phyloP scores from a whole-genome alignment of 2,888 invertebrate species.

The Microchrysa polita region DNA sequence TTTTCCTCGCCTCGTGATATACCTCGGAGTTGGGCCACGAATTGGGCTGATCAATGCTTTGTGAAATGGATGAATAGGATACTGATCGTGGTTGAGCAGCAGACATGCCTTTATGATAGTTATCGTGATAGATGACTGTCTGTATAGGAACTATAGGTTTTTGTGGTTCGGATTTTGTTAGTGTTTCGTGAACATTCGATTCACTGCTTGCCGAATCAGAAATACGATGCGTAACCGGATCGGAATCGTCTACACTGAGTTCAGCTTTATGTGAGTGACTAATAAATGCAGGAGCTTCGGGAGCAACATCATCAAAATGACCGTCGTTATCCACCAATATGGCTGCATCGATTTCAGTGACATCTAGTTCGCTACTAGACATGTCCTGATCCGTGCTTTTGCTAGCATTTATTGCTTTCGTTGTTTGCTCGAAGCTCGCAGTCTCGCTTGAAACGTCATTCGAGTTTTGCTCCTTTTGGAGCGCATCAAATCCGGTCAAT shows the following conservation, averaged over 20 bases:
- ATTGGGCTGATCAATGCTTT: slow-evolving; percentile 59
- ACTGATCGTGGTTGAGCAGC: slow-evolving; percentile 66
- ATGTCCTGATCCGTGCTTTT: slow-evolving; percentile 20
- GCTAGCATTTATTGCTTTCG: not conserved
- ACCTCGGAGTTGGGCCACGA: slow-evolving; percentile 56
- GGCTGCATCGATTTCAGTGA: slow-evolving; percentile 20
- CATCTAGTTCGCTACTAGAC: slow-evolving; percentile 26
- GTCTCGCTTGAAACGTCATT: slow-evolving; percentile 23
- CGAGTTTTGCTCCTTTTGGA: slow-evolving; percentile 24
- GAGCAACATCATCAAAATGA: slow-evolving; percentile 25
- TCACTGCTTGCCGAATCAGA: slow-evolving; percentile 59
- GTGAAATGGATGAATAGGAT: slow-evolving; percentile 68
- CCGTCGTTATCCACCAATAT: slow-evolving; percentile 46
- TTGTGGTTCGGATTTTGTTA: slow-evolving; percentile 55
- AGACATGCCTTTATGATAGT: slow-evolving; percentile 55
- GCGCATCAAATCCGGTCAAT: slow-evolving; percentile 36
- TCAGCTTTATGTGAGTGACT: slow-evolving; percentile 69
- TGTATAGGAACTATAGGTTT: slow-evolving; percentile 66
- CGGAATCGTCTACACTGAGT: slow-evolving; percentile 69
- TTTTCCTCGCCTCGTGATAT: slow-evolving; percentile 59
- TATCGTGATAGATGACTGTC: slow-evolving; percentile 66
- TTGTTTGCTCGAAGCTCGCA: not conserved
- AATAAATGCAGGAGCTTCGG: slow-evolving; percentile 55
- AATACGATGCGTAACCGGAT: slow-evolving; percentile 65
- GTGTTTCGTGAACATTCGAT: slow-evolving; percentile 57